These are phyloP conservation scores for Sturmia bella DNA, from an alignment of 2,888 invertebrate genomes.

Conservation along the genomic window DNA sequence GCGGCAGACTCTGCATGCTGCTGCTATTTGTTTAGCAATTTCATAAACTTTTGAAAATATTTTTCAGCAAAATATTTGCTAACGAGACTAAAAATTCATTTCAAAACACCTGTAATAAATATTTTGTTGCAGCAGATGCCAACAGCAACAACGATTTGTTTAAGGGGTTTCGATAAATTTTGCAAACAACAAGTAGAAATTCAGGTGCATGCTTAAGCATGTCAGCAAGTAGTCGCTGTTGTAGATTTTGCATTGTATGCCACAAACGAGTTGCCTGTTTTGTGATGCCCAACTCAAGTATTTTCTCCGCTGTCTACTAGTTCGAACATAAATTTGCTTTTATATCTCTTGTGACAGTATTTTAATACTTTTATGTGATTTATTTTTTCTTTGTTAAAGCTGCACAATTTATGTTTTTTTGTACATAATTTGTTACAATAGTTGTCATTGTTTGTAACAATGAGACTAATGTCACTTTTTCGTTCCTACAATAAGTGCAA, in stretches of 20 bases:
- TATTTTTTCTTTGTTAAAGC: neutral
- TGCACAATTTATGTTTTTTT: slow-evolving; percentile 2
- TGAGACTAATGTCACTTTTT: too few relatives aligned
- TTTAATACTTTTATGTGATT: neutral
- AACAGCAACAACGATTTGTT: neutral
- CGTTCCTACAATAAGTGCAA: too few relatives aligned
- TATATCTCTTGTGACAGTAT: slow-evolving; percentile 22
- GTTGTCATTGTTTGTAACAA: too few relatives aligned
- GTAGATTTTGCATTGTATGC: slow-evolving; percentile 21
- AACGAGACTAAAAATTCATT: neutral
- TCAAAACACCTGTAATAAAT: too few relatives aligned
- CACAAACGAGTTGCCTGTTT: neutral
- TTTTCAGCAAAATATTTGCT: slow-evolving; percentile 2
- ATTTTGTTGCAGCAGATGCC: too few relatives aligned
- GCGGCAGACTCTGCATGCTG: too few relatives aligned
- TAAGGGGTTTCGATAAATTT: slow-evolving; percentile 21
- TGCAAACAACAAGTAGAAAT: neutral
- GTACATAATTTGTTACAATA: too few relatives aligned
- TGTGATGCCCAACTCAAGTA: neutral
- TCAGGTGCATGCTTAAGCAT: slow-evolving; percentile 40
- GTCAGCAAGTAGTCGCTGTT: slow-evolving; percentile 2
- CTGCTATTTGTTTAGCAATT: too few relatives aligned
- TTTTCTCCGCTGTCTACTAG: neutral
- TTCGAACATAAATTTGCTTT: slow-evolving; percentile 27
- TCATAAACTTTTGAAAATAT: neutral